These are phyloP conservation scores for Sarcophaga caerulescens DNA, from an alignment of 2,888 invertebrate genomes.

Conservation along the genomic window DNA sequence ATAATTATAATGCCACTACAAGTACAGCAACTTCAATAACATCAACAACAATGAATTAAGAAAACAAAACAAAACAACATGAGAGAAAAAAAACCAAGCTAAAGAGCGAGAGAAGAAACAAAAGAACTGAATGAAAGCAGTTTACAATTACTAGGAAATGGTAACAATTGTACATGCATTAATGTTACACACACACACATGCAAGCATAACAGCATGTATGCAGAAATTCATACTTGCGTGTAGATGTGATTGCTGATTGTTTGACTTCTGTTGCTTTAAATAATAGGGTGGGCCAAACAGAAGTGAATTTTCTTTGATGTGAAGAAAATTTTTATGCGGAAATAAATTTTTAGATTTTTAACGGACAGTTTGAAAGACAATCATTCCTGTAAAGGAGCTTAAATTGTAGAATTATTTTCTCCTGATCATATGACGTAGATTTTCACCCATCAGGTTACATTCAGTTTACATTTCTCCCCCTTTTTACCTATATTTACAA, in stretches of 20 bases:
- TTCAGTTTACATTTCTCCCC: no score
- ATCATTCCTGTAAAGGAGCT: no score
- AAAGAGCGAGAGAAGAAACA: background rate
- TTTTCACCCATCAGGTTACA: no score
- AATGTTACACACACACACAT: background rate
- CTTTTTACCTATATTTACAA: no score
- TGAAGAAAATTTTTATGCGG: no score
- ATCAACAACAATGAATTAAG: slow-evolving; percentile 5
- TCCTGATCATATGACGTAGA: no score
- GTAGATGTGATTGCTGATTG: background rate
- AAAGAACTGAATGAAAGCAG: slow-evolving; percentile 1
- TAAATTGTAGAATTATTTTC: no score
- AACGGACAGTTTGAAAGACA: no score
- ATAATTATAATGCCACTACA: slow-evolving; percentile 13
- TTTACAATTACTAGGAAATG: slow-evolving; percentile 30
- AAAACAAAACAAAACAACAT: slow-evolving; percentile 2
- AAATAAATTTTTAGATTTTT: no score
- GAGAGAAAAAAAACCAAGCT: background rate
- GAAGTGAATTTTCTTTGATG: no score
- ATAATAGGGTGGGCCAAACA: background rate
- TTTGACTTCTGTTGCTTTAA: background rate
- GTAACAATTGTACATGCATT: slow-evolving; percentile 26
- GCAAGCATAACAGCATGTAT: background rate
- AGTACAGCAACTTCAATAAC: slow-evolving; percentile 13
- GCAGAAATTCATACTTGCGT: background rate